Conservation (phyloP, 2,797 vertebrate genomes). For the Bufotes viridis region DNA sequence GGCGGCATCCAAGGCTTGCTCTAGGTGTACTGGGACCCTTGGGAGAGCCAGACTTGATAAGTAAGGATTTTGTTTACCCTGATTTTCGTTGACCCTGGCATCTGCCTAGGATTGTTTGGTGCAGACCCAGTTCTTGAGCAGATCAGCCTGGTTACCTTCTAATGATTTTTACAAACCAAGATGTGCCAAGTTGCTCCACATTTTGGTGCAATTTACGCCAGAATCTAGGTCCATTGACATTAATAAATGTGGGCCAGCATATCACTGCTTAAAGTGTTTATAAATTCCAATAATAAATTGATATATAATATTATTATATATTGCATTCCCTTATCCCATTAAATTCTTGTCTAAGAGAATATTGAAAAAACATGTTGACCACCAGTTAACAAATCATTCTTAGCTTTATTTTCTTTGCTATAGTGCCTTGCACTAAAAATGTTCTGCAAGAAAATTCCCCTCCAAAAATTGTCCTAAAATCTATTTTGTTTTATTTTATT, state of each 20-base stretch:
- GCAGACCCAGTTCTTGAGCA: not conserved
- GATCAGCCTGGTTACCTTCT: not conserved
- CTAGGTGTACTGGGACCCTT: not conserved
- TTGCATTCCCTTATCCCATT: not conserved
- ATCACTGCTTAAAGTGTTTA: not conserved
- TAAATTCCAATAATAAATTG: not conserved
- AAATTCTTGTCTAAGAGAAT: not conserved
- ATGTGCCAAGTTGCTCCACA: no score
- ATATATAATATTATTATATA: not conserved
- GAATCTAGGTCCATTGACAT: no score
- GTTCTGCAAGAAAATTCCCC: accelerated
- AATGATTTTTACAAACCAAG: no score
- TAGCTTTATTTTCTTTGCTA: not conserved
- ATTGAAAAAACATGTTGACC: not conserved
- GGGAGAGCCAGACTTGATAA: not conserved
- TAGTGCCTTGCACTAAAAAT: not conserved
- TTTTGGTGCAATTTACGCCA: no score
- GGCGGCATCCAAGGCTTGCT: not conserved
- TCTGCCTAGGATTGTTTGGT: not conserved
- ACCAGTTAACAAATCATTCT: not conserved
- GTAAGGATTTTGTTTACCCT: not conserved
- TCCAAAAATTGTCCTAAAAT: not conserved
- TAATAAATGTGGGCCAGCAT: no score
- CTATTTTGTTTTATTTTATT: not conserved
- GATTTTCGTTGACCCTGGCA: not conserved